Conservation (phyloP, 1,140 invertebrate genomes). For the Drosophila ercepeae region DNA sequence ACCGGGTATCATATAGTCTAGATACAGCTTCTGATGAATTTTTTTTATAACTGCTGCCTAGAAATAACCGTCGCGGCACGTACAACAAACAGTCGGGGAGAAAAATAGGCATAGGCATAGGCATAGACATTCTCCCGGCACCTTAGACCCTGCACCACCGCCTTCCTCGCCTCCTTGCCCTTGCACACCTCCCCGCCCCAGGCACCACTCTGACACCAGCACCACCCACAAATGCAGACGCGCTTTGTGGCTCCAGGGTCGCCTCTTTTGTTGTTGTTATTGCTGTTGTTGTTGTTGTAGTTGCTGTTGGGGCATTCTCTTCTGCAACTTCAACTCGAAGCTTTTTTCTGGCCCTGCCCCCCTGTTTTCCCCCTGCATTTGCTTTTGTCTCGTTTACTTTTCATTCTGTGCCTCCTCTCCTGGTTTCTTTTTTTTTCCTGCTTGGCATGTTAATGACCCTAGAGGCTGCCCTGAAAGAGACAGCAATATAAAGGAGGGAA, state of each 20-base stretch:
- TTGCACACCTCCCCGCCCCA: slow-evolving; percentile 10
- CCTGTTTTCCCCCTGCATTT: slow-evolving; percentile 31
- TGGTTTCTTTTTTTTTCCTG: slow-evolving; percentile 42
- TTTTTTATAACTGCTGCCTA: slow-evolving; percentile 17
- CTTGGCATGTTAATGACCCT: slow-evolving; percentile 77
- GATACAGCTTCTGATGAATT: background rate
- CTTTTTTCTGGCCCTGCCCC: slow-evolving; percentile 18
- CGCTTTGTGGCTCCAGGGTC: slow-evolving; percentile 56
- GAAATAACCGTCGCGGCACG: slow-evolving; percentile 43
- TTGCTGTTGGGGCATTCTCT: slow-evolving; percentile 28
- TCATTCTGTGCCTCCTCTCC: slow-evolving; percentile 37
- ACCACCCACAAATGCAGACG: slow-evolving; percentile 74
- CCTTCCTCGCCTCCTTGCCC: slow-evolving; percentile 12
- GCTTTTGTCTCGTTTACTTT: slow-evolving; percentile 65
- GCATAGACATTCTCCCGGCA: slow-evolving; percentile 42
- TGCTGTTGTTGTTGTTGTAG: background rate
- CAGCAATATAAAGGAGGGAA: slow-evolving; percentile 2
- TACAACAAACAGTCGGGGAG: slow-evolving; percentile 49
- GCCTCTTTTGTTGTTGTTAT: slow-evolving; percentile 30
- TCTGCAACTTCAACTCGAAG: slow-evolving; percentile 11
- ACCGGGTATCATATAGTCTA: background rate
- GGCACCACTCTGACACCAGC: slow-evolving; percentile 13
- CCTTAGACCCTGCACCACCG: slow-evolving; percentile 26
- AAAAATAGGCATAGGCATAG: slow-evolving; percentile 37
- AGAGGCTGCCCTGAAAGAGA: slow-evolving; percentile 60